Evolutionary conservation across 2,888 invertebrate species (phyloP).

Genomic region (Teinopalpus imperialis): DNA sequence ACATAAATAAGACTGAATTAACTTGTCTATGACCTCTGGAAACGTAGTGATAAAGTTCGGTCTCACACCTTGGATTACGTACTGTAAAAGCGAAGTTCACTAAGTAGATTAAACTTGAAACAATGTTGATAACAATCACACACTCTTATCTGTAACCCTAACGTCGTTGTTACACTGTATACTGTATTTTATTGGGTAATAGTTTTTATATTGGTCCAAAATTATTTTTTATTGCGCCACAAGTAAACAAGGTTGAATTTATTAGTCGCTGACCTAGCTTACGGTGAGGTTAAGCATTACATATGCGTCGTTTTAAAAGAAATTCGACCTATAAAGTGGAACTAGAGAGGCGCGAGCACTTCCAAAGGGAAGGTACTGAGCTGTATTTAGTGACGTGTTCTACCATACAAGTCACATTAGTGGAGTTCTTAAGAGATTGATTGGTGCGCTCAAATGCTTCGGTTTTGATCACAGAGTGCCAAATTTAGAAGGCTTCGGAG

Average conservation of each 20-base stretch:
- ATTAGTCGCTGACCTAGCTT: conserved; percentile 8
- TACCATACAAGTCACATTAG: conserved; percentile 24
- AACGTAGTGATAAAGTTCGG: conserved; percentile 55
- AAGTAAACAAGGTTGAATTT: conserved; percentile 19
- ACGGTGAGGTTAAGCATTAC: conserved; percentile 13
- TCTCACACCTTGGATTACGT: conserved; percentile 53
- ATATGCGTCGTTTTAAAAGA: conserved; percentile 17
- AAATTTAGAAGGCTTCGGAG: conserved; percentile 3
- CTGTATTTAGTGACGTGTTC: conserved; percentile 46
- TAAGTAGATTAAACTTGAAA: conserved; percentile 26
- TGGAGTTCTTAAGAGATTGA: conserved; percentile 31
- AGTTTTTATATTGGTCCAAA: conserved; percentile 26
- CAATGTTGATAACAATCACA: conserved; percentile 26
- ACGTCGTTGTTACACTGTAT: conserved; percentile 3
- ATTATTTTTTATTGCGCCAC: conserved; percentile 31
- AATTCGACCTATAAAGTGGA: conserved; percentile 5
- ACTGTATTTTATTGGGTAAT: conserved; percentile 22
- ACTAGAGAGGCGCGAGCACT: conserved; percentile 32
- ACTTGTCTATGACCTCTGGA: conserved; percentile 74
- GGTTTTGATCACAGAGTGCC: not conserved
- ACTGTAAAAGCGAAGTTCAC: conserved; percentile 25
- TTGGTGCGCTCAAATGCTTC: conserved; percentile 18
- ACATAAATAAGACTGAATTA: conserved; percentile 77
- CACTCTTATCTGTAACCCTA: conserved; percentile 3
- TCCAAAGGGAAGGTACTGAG: conserved; percentile 36